These are phyloP conservation scores for Rhinolophus ferrumequinum DNA, from an alignment of 2,113 vertebrate genomes.

Conservation along the genomic window DNA sequence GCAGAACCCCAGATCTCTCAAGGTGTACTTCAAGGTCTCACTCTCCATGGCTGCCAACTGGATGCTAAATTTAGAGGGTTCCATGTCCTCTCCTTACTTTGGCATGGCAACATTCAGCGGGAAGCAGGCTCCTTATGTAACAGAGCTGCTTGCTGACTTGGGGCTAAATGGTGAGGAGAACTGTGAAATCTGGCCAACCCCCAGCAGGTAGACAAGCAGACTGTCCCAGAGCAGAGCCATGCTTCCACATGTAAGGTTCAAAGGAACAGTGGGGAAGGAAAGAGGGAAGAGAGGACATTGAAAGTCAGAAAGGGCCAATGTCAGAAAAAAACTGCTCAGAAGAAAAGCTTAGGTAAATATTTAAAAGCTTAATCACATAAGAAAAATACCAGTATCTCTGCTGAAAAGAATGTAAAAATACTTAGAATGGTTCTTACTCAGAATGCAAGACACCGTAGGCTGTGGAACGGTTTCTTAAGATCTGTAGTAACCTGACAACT, in stretches of 20 bases:
- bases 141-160: neutral
- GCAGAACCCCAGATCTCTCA: neutral
- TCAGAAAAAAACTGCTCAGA: conserved; percentile 10
- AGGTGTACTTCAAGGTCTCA: conserved; percentile 43
- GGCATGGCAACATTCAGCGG: conserved; percentile 34
- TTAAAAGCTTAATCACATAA: conserved; percentile 23
- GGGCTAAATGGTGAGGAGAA: conserved; percentile 44
- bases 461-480: neutral
- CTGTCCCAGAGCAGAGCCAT: neutral
- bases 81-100: conserved; percentile 32
- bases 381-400: neutral
- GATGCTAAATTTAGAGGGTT: conserved; percentile 46
- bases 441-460: neutral
- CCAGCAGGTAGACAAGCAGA: neutral
- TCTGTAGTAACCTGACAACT: neutral
- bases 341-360: neutral
- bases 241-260: neutral
- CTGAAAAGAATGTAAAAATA: conserved; percentile 36
- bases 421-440: neutral
- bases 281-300: neutral
- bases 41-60: conserved; percentile 58
- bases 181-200: conserved; percentile 50
- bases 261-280: neutral
- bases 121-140: conserved; percentile 45
- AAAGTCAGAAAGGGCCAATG: neutral